These are phyloP conservation scores for Metellina segmentata DNA, from an alignment of 2,888 invertebrate genomes.

Conservation along the genomic window DNA sequence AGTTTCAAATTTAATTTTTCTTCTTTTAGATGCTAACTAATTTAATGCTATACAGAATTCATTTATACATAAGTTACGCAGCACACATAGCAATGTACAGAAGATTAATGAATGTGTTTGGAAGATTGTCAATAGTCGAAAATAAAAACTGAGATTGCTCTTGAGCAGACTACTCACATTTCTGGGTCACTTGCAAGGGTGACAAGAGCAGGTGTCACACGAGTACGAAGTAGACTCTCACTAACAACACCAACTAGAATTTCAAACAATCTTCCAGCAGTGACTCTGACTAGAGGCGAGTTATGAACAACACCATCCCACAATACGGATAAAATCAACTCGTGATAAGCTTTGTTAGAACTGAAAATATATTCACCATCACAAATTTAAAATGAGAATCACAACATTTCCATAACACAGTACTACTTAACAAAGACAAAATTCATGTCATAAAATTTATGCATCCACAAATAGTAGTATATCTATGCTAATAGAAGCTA, in stretches of 20 bases:
- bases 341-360: slow-evolving; percentile 82
- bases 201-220: slow-evolving; percentile 86
- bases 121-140: too few relatives aligned
- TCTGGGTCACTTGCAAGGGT: slow-evolving; percentile 87
- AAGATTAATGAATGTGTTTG: too few relatives aligned
- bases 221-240: slow-evolving; percentile 84
- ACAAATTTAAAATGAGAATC: slow-evolving; percentile 5
- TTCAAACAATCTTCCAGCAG: slow-evolving; percentile 85
- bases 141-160: too few relatives aligned
- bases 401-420: not conserved
- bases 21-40: too few relatives aligned
- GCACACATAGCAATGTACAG: too few relatives aligned
- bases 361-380: slow-evolving; percentile 78
- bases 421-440: not conserved
- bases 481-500: not conserved
- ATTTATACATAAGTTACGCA: too few relatives aligned
- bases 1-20: too few relatives aligned
- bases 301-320: slow-evolving; percentile 87
- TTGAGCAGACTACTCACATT: slow-evolving; percentile 82
- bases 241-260: slow-evolving; percentile 83
- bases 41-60: too few relatives aligned
- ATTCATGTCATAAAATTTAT: not conserved
- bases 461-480: too few relatives aligned
- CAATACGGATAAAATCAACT: slow-evolving; percentile 85
- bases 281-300: slow-evolving; percentile 84